Conservation (phyloP, 2,797 vertebrate genomes). For the Echeneis naucrates region DNA sequence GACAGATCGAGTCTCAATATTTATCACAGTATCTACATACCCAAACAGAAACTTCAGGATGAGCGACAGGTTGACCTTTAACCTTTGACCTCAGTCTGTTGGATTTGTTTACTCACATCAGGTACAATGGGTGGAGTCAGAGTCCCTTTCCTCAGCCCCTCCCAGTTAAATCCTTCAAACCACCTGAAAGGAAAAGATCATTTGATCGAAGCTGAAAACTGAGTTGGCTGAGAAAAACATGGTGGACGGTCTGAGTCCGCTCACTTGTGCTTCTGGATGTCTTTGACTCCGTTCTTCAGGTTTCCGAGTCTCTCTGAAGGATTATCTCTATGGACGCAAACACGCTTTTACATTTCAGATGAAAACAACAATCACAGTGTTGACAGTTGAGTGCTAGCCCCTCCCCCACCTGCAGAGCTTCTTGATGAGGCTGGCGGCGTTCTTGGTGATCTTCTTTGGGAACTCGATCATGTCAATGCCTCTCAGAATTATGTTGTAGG, state of each 20-base stretch:
- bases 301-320: slow-evolving; percentile 97
- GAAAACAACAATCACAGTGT: fast-evolving
- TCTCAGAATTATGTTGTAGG: slow-evolving; percentile 96
- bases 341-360: neutral
- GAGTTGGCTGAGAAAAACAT: neutral
- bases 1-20: too few species aligned
- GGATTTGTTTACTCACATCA: slow-evolving; percentile 84
- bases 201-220: neutral
- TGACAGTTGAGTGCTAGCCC: neutral
- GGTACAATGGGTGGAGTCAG: slow-evolving; percentile 95
- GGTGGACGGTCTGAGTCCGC: neutral
- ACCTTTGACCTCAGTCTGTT: neutral
- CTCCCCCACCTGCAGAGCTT: slow-evolving; percentile 95
- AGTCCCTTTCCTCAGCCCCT: slow-evolving; percentile 95
- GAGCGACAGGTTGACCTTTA: neutral
- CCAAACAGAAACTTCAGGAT: too few species aligned
- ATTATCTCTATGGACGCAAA: slow-evolving; percentile 88
- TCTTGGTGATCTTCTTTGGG: slow-evolving; percentile 98
- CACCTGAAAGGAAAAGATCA: slow-evolving; percentile 82
- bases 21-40: too few species aligned
- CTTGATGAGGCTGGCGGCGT: slow-evolving; percentile 96
- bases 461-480: slow-evolving; percentile 99
- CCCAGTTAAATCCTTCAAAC: slow-evolving; percentile 99
- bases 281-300: slow-evolving; percentile 97
- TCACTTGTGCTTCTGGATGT: slow-evolving; percentile 99